A percentile compares a stretch with the other conserved stretches of the same genome.
Evolutionary conservation across 2,113 vertebrate genomes (phyloP).

Genomic region (Asarcornis scutulata): DNA sequence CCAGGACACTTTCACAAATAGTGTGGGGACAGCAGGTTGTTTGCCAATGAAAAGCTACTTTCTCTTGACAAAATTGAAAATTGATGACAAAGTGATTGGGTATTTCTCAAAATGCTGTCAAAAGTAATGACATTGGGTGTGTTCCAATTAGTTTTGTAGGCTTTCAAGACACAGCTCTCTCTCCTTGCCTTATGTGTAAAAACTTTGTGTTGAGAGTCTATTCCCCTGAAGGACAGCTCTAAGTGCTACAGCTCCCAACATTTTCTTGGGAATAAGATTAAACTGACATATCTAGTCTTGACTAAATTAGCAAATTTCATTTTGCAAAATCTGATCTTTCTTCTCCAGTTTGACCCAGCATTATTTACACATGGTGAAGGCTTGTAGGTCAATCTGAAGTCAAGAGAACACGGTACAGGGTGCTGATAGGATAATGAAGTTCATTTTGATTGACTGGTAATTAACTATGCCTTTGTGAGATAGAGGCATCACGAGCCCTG

Average conservation of each 20-base stretch:
- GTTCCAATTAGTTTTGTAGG: slow-evolving; percentile 69
- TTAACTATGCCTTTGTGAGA: slow-evolving; percentile 51
- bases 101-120: slow-evolving; percentile 74
- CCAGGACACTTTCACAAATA: slow-evolving; percentile 74
- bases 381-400: neutral
- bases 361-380: rapidly evolving
- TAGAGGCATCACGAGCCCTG: slow-evolving; percentile 40
- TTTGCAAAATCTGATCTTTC: neutral
- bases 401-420: neutral
- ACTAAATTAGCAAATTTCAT: neutral
- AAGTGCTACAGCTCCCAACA: neutral
- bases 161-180: slow-evolving; percentile 61
- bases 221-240: slow-evolving; percentile 43
- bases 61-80: slow-evolving; percentile 72
- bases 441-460: slow-evolving; percentile 60
- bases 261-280: neutral
- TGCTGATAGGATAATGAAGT: slow-evolving; percentile 38
- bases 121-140: slow-evolving; percentile 69
- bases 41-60: slow-evolving; percentile 71
- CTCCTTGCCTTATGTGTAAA: slow-evolving; percentile 67
- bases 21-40: slow-evolving; percentile 68
- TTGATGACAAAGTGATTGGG: slow-evolving; percentile 74
- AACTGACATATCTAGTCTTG: neutral
- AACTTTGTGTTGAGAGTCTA: slow-evolving; percentile 34
- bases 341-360: rapidly evolving